These are phyloP conservation scores for Entelurus aequoreus DNA, from an alignment of 2,113 vertebrate species.

Conservation along the genomic window DNA sequence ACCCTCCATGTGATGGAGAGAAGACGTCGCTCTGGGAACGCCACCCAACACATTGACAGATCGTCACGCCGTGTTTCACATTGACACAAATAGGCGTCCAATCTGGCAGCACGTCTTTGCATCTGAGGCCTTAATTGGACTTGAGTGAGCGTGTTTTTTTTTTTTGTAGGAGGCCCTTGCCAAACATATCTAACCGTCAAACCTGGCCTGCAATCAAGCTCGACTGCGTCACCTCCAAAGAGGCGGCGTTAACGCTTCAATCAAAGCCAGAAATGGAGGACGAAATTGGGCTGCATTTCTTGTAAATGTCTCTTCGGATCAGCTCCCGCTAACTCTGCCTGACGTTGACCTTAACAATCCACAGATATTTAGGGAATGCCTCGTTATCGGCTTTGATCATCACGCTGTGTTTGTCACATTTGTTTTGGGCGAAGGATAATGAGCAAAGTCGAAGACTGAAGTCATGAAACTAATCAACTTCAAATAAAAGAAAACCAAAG, in stretches of 20 bases:
- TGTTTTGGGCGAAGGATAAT: background rate
- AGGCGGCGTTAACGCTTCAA: background rate
- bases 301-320: background rate
- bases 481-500: too few species aligned
- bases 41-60: conserved; percentile 32
- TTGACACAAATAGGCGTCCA: conserved; percentile 8
- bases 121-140: conserved; percentile 39
- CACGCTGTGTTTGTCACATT: background rate
- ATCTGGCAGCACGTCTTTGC: conserved; percentile 8
- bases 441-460: conserved; percentile 24
- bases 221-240: conserved; percentile 19
- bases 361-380: conserved; percentile 5
- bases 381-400: background rate
- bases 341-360: background rate
- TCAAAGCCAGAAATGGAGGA: conserved; percentile 13
- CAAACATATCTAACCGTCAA: conserved; percentile 26
- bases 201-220: conserved; percentile 22
- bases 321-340: background rate
- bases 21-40: conserved; percentile 42
- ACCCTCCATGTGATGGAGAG: conserved; percentile 49
- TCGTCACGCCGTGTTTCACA: conserved; percentile 32
- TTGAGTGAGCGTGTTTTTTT: conserved; percentile 8
- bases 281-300: conserved; percentile 4
- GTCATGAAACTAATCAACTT: conserved; percentile 10
- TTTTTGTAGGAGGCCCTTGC: conserved; percentile 18